Evolutionary conservation across 2,888 invertebrate species (phyloP).

Genomic region (Stenolophus ochropezus): DNA sequence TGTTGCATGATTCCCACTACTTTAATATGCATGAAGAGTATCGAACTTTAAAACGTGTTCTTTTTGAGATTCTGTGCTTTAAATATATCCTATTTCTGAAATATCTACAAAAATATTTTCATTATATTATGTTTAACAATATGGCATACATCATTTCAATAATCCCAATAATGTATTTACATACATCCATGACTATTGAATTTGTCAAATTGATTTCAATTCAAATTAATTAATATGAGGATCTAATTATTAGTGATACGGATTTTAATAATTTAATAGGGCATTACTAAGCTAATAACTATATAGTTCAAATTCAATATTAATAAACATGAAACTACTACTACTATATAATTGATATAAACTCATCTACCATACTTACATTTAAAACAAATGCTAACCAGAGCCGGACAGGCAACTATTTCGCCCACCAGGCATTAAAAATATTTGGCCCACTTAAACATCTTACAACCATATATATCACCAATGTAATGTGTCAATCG

Average conservation of each 20-base stretch:
- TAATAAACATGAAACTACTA: no score
- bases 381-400: no score
- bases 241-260: not conserved
- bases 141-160: not conserved
- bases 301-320: no score
- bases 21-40: constrained; percentile 37
- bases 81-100: not conserved
- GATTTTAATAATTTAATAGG: not conserved
- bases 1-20: constrained; percentile 24
- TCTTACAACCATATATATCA: no score
- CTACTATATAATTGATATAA: no score
- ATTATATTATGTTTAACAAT: not conserved
- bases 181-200: not conserved
- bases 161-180: not conserved
- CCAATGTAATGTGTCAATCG: no score
- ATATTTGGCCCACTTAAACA: no score
- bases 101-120: not conserved
- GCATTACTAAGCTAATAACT: not conserved
- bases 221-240: not conserved
- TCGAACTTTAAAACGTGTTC: constrained; percentile 35
- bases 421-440: no score
- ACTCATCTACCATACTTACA: no score
- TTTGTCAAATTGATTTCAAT: not conserved
- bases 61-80: constrained; percentile 10
- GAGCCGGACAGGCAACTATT: no score